Evolutionary conservation across 2,113 vertebrate species (phyloP).

Genomic region (Leptodactylus fuscus): DNA sequence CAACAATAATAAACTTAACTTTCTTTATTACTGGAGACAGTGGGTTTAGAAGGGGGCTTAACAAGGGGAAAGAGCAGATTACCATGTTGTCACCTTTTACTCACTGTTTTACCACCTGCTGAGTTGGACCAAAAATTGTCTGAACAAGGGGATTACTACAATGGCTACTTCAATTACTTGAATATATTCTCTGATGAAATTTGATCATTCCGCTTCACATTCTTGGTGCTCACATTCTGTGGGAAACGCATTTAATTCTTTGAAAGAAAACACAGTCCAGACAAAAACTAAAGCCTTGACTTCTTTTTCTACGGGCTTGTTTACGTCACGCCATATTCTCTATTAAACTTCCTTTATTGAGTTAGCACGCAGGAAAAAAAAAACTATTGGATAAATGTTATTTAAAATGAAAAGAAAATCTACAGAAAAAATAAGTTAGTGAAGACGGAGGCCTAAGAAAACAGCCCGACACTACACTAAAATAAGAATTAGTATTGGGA

Average conservation of each 20-base stretch:
- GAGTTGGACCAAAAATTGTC: conserved; percentile 68
- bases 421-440: not conserved
- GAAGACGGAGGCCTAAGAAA: not conserved
- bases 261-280: conserved; percentile 71
- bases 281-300: conserved; percentile 59
- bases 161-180: conserved; percentile 69
- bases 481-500: not conserved
- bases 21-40: not conserved
- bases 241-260: conserved; percentile 69
- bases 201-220: conserved; percentile 68
- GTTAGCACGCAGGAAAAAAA: not conserved
- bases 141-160: conserved; percentile 76
- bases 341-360: conserved; percentile 15
- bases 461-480: not conserved
- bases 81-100: conserved; percentile 70
- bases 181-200: conserved; percentile 70
- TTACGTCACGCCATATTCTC: conserved; percentile 28
- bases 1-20: conserved; percentile 40
- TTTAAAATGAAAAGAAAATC: not conserved
- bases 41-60: conserved; percentile 59
- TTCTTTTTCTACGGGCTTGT: conserved; percentile 15
- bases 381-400: not conserved
- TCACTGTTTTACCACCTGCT: conserved; percentile 69
- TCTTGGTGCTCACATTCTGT: conserved; percentile 74
- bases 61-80: conserved; percentile 65